A percentile compares a stretch with the other conserved stretches of the same genome.
Evolutionary conservation across 2,797 vertebrate species (phyloP).

Genomic region (Poecile montanus): DNA sequence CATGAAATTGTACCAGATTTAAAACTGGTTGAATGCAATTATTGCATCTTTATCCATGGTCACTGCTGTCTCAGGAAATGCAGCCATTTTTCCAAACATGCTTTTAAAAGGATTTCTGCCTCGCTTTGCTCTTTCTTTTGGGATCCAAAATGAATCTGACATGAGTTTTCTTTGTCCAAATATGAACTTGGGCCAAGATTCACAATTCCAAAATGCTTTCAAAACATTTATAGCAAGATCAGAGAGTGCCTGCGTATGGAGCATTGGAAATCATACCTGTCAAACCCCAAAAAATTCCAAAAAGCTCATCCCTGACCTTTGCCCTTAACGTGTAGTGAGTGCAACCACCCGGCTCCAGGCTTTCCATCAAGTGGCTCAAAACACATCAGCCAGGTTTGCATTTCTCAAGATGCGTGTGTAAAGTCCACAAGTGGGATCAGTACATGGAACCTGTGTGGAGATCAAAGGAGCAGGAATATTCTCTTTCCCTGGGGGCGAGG

Average conservation of each 20-base stretch:
- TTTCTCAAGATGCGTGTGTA: neutral
- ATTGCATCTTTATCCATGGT: neutral
- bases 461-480: neutral
- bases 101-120: neutral
- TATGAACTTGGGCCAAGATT: neutral
- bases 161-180: neutral
- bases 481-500: neutral
- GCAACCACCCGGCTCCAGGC: neutral
- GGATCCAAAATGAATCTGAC: neutral
- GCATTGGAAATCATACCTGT: neutral
- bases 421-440: neutral
- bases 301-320: conserved; percentile 3
- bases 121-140: neutral
- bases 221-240: neutral
- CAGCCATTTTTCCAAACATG: neutral
- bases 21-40: neutral
- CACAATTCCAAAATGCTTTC: neutral
- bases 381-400: neutral
- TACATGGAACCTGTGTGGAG: neutral
- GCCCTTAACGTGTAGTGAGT: neutral
- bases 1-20: neutral
- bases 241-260: neutral
- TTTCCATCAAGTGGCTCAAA: neutral
- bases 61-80: neutral
- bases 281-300: neutral